Conservation (phyloP, 2,797 vertebrate genomes). For the Cuniculus paca region DNA sequence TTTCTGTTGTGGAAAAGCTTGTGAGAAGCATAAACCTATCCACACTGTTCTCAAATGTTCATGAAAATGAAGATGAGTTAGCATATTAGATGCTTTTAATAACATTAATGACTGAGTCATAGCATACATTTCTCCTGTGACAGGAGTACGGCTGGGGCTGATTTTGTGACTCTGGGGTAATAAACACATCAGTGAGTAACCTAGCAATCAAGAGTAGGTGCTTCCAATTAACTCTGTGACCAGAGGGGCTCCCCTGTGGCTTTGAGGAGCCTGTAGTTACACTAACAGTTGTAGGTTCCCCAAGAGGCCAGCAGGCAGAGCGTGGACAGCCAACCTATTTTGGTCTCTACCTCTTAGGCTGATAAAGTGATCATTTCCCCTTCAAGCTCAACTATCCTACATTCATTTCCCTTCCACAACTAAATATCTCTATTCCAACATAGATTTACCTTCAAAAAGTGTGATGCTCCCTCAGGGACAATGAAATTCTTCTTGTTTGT, state of each 20-base stretch:
- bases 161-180: neutral
- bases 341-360: neutral
- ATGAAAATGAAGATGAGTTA: rapidly evolving
- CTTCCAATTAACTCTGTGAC: slow-evolving; percentile 21
- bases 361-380: neutral
- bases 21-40: neutral
- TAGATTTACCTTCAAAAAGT: neutral
- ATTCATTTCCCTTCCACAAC: neutral
- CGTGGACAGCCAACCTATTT: neutral
- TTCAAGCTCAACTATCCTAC: neutral
- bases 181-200: neutral
- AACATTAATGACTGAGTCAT: neutral
- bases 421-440: neutral
- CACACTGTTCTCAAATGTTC: neutral
- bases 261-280: neutral
- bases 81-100: neutral
- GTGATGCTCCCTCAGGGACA: neutral
- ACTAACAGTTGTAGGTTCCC: rapidly evolving
- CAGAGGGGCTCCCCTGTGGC: neutral
- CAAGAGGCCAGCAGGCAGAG: neutral
- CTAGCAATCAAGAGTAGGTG: neutral
- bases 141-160: neutral
- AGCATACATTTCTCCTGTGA: neutral
- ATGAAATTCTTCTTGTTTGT: neutral
- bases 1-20: neutral